A percentile compares a stretch with the other conserved stretches of the same genome.
phyloP scores from a whole-genome alignment of 1,140 invertebrate species.

The Batillaria attramentaria region DNA sequence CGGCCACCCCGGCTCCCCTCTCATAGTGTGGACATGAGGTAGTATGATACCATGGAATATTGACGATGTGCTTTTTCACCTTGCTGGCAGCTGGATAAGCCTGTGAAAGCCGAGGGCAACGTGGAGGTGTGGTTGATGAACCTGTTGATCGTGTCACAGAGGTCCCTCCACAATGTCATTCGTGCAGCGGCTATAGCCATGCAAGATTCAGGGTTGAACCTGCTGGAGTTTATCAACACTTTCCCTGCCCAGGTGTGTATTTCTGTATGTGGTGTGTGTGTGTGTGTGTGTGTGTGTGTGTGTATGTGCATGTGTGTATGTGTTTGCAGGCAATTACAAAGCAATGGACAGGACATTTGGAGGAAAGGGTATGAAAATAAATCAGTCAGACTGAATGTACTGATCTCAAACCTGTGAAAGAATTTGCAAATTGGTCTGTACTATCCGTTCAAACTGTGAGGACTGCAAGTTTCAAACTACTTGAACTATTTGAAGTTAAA shows the following conservation, averaged over 20 bases:
- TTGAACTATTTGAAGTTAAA: no score
- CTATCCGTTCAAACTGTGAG: no score
- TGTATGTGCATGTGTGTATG: no score
- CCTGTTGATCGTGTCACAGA: conserved; percentile 88
- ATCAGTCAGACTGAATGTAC: no score
- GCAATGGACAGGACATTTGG: no score
- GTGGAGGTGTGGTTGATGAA: conserved; percentile 96
- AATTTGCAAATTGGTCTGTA: no score
- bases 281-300: no score
- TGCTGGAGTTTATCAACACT: conserved; percentile 88
- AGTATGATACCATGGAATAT: neutral
- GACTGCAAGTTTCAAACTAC: no score
- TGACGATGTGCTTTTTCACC: neutral
- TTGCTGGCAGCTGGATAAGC: conserved; percentile 81
- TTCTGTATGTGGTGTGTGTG: conserved; percentile 81
- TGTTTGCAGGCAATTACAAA: no score
- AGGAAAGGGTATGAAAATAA: no score
- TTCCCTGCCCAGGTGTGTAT: conserved; percentile 88
- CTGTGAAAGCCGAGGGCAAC: conserved; percentile 92
- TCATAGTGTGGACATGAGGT: neutral
- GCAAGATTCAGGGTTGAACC: conserved; percentile 87
- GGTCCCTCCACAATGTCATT: conserved; percentile 94
- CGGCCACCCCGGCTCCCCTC: no score
- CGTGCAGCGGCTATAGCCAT: conserved; percentile 84
- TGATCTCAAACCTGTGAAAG: no score